These are phyloP conservation scores for Achlya flavicornis DNA, from an alignment of 2,888 invertebrate genomes.

Conservation along the genomic window DNA sequence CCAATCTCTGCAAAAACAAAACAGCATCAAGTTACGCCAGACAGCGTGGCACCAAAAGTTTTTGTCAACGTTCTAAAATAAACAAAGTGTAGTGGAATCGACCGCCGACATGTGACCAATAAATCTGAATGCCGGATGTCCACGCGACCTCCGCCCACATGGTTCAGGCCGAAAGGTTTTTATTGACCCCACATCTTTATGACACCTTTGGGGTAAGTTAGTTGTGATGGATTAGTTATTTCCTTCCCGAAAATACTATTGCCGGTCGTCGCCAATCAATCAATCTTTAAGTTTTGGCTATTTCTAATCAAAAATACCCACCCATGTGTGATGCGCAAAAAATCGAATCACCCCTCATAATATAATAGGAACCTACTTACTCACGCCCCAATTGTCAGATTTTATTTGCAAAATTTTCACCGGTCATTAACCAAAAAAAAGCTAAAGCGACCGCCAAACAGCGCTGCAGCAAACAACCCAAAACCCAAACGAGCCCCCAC, in stretches of 20 bases:
- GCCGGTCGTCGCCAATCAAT: not conserved
- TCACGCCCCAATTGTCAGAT: not conserved
- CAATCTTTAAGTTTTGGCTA: not conserved
- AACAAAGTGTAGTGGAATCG: constrained; percentile 34
- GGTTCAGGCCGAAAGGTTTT: constrained; percentile 23
- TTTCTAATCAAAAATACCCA: not conserved
- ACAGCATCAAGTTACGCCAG: constrained; percentile 37
- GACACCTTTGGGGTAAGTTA: constrained; percentile 15
- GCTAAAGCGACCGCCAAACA: constrained; percentile 13
- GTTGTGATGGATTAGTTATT: constrained; percentile 23
- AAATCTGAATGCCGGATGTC: constrained; percentile 70
- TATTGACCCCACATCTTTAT: constrained; percentile 21
- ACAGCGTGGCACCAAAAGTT: constrained; percentile 72
- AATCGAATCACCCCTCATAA: too few species aligned
- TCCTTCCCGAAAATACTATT: constrained; percentile 1
- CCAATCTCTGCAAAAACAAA: constrained; percentile 2
- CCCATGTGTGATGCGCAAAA: too few species aligned
- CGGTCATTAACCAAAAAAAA: constrained; percentile 4
- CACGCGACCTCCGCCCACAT: constrained; percentile 40
- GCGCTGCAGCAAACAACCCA: constrained; percentile 36
- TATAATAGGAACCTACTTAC: too few species aligned
- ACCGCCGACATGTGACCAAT: constrained; percentile 57
- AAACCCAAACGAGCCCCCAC: constrained; percentile 43
- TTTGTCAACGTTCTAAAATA: constrained; percentile 41
- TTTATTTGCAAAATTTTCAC: not conserved